Conservation (phyloP, 1,140 invertebrate genomes). For the Helicoverpa armigera region DNA sequence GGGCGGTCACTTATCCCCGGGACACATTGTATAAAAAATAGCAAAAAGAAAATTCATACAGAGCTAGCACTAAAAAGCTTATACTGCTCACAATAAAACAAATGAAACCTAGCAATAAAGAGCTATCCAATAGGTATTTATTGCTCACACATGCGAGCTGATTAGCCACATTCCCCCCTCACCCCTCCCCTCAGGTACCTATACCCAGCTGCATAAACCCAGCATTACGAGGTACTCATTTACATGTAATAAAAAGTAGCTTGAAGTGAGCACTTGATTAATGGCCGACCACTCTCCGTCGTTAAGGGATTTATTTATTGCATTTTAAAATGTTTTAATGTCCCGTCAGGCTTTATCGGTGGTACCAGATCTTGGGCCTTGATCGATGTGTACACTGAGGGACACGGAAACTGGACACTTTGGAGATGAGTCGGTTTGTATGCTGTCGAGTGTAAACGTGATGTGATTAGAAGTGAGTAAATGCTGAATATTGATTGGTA, state of each 20-base stretch:
- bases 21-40: no score
- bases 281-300: constrained; percentile 66
- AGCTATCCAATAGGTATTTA: no score
- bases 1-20: no score
- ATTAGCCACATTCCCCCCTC: neutral
- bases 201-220: constrained; percentile 3
- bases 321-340: constrained; percentile 84
- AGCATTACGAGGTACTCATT: constrained; percentile 59
- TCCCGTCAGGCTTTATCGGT: constrained; percentile 53
- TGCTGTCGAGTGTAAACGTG: neutral
- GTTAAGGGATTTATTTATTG: constrained; percentile 80
- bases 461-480: no score
- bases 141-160: neutral
- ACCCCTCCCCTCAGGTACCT: neutral
- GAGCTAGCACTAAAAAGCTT: no score
- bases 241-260: constrained; percentile 73
- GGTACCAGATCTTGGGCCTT: constrained; percentile 40
- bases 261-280: constrained; percentile 73
- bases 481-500: no score
- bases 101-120: no score
- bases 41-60: no score
- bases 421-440: neutral
- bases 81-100: no score
- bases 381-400: constrained; percentile 48
- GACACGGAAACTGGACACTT: neutral